Base-by-base conservation (phyloP, 2,797 vertebrate species). In the Gastrophryne carolinensis region DNA sequence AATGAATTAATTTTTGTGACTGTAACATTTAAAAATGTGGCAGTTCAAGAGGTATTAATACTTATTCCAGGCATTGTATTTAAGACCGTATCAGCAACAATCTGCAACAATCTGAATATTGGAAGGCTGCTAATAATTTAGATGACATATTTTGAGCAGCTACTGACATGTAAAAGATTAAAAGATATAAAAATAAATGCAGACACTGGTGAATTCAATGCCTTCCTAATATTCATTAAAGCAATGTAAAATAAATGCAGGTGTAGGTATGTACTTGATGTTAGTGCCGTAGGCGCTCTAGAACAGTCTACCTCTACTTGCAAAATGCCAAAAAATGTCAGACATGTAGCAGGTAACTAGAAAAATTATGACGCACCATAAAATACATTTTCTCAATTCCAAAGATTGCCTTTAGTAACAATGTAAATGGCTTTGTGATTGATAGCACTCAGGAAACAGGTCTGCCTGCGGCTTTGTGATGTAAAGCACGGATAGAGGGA, bases 361-460 rank as follows among this genome's bases (percentile, higher is more conserved):
- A 30, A 62, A 64, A 47, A 47, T 41, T 29, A 62, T 24, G 24
- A 44, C 37, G 27, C 17, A n/a, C 12, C 9, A 17, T 9, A 34
- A 66, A 34, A 52, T 52, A 52, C 17, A 66, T 34, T 66, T 66
- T 52, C 29, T n/a, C 19, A 66, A 49, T 52, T 50, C 63, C 50
- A 32, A 34, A 21, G 2, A 34, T 50, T 50, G 44, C 26, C 61
- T 47, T 64, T 64, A 49, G 39, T 64, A 66, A 66, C 44, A 17
- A 9, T 66, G 47, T 52, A 66, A 66, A 66, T 66, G 44, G 47
- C 44, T 34, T 34, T 12, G 24, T 52, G 29, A 66, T 66, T 66
- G 27, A 66, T 66, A 66, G 63, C 21, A 12, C 29, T 52, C 32
- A 52, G 19, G 12, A 66, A 50, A 66, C 13, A 50, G 19, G 19